Evolutionary conservation across 2,797 vertebrate genomes (phyloP), one percentile per base, ranked within the genome.

Genomic region (Enteromius mattozi): DNA sequence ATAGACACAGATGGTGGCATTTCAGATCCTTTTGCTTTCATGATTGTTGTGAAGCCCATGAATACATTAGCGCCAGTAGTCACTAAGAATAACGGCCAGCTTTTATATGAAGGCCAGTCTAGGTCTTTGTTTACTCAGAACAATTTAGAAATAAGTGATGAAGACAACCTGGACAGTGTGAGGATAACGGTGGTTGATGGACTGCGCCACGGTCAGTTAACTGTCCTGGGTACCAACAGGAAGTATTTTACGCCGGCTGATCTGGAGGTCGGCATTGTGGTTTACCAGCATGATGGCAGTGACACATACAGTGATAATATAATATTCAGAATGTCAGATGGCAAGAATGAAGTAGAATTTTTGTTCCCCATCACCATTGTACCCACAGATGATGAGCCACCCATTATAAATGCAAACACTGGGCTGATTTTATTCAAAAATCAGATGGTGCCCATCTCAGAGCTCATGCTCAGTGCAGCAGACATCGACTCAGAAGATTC

Each of bases 11-110:
- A 99, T 33, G 97, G 97, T 2, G 96, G 96, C 2, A 89, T 96
- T 80, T 99, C 98, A 0, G 97, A 98, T 54, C 96, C 97, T 3
- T 98, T 99, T 0, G 95, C 97, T 49, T 99, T 99, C 0, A 97
- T 98, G 94, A 96, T 99, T 1, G 97, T 98, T 17, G 97, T 99
- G 78, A 99, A 98, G 87, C 97, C 97, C 2, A 98, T 98, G 97
- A 98, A 99, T 90, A 95, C 96, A 0, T 86, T 99, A 85, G 98
- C 97, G 0, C 98, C 98, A 0, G 95, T 98, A 5, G 96, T 99
- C 81, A 97, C 96, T 0, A 94, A 95, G 5, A 99, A 99, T 92
- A 96, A 96, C 0, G 98, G 98, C 0, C 98, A 98, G 13, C 92
- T 99, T 78, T 95, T 99, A n/a, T 99, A 97, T 1, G 98, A 99